Conservation (phyloP, 1,140 invertebrate species). For the Nomia melanderi region DNA sequence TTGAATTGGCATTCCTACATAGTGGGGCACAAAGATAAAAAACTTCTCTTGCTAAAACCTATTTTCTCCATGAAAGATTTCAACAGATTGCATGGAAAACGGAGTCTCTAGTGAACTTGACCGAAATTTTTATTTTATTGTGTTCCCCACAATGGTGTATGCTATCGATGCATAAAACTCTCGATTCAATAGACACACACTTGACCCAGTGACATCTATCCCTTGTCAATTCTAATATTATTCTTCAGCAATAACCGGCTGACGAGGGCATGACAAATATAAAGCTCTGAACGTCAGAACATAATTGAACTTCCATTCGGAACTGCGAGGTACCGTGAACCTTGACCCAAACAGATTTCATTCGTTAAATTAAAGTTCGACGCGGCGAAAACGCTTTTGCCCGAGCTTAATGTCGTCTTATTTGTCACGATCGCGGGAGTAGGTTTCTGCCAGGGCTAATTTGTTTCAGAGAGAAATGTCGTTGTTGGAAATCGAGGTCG, state of each 20-base stretch:
- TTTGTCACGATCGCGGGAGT: slow-evolving; percentile 20
- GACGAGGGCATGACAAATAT: background rate
- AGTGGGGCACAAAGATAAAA: too few relatives aligned
- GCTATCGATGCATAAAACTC: background rate
- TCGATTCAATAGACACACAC: background rate
- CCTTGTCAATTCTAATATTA: slow-evolving; percentile 1
- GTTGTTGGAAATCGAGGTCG: slow-evolving; percentile 3
- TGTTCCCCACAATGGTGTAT: background rate
- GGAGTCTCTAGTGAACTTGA: too few relatives aligned
- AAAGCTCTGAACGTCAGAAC: background rate
- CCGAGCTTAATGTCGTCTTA: slow-evolving; percentile 2
- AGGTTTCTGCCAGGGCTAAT: slow-evolving; percentile 1
- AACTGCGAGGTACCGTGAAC: background rate
- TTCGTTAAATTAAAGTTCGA: slow-evolving; percentile 17
- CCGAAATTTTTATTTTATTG: background rate
- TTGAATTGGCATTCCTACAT: too few relatives aligned
- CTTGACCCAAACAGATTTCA: background rate
- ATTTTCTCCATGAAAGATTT: too few relatives aligned
- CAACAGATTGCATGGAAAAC: too few relatives aligned
- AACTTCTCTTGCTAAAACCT: too few relatives aligned
- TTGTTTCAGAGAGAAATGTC: slow-evolving; percentile 13
- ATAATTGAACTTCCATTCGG: background rate
- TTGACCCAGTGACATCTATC: background rate
- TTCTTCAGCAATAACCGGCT: background rate
- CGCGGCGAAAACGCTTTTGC: background rate